A percentile compares a stretch with the other conserved stretches of the same genome.
Conservation (phyloP, 2,797 vertebrate genomes). For the Antennarius maculatus region DNA sequence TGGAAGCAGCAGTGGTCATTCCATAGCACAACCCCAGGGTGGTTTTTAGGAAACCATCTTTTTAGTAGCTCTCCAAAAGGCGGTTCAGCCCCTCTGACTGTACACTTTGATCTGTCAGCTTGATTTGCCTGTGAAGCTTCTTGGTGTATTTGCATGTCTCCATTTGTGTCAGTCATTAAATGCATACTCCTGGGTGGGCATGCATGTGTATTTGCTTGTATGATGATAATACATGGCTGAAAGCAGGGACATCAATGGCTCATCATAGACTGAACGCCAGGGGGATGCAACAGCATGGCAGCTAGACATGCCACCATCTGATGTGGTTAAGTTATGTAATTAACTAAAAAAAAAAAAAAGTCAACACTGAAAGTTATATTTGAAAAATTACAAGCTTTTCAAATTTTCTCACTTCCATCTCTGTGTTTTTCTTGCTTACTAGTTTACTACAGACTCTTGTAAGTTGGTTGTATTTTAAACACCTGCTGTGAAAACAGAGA, state of each 20-base stretch:
- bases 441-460: constrained; percentile 43
- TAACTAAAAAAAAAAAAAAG: constrained; percentile 17
- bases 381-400: not conserved
- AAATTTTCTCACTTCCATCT: not conserved
- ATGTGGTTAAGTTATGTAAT: constrained; percentile 28
- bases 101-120: constrained; percentile 61
- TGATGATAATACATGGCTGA: constrained; percentile 39
- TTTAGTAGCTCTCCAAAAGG: constrained; percentile 60
- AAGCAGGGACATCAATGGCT: constrained; percentile 65
- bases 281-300: constrained; percentile 53
- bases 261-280: constrained; percentile 48
- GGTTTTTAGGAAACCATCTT: constrained; percentile 55
- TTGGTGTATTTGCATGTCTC: constrained; percentile 41
- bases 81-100: constrained; percentile 45
- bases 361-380: constrained; percentile 10
- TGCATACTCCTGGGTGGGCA: constrained; percentile 37
- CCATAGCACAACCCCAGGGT: constrained; percentile 45
- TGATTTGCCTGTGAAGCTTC: constrained; percentile 54
- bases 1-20: constrained; percentile 59
- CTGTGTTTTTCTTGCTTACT: constrained; percentile 31
- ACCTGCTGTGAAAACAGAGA: constrained; percentile 78
- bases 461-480: constrained; percentile 71
- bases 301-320: constrained; percentile 40
- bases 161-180: constrained; percentile 24
- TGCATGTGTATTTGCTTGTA: constrained; percentile 38